Evolutionary conservation across 1,140 invertebrate species (phyloP).

Genomic region (Polypedilum vanderplanki): DNA sequence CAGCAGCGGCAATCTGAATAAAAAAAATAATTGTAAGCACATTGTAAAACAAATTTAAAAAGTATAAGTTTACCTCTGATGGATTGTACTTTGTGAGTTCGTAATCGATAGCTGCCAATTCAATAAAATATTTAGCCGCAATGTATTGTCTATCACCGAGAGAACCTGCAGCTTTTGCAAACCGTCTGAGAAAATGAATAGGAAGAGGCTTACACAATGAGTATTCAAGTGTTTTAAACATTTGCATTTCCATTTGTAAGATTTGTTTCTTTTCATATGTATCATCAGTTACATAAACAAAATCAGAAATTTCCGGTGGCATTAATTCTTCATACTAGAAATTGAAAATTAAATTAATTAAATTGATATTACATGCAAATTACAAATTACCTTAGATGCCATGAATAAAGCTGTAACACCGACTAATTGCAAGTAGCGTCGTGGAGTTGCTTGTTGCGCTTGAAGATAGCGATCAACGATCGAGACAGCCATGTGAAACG

Average conservation of each 20-base stretch:
- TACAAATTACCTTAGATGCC: constrained; percentile 60
- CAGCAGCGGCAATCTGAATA: constrained; percentile 46
- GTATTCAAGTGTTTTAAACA: constrained; percentile 68
- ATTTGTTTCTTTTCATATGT: constrained; percentile 76
- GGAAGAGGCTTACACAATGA: constrained; percentile 77
- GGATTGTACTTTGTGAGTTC: constrained; percentile 71
- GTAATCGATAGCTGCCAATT: constrained; percentile 78
- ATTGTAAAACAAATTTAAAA: neutral
- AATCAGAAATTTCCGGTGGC: constrained; percentile 79
- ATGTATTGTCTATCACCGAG: constrained; percentile 63
- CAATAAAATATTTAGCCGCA: constrained; percentile 89
- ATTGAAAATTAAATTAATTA: too few relatives aligned
- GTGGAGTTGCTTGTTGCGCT: constrained; percentile 51
- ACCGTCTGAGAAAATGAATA: constrained; percentile 78
- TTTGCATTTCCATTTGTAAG: constrained; percentile 73
- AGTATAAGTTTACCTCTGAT: constrained; percentile 50
- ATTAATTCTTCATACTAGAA: constrained; percentile 84
- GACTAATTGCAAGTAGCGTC: constrained; percentile 75
- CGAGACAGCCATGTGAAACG: constrained; percentile 79
- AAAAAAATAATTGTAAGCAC: constrained; percentile 24
- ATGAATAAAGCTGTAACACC: constrained; percentile 87
- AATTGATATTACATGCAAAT: too few relatives aligned
- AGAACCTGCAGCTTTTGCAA: constrained; percentile 56
- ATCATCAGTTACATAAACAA: constrained; percentile 88
- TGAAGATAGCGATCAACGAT: constrained; percentile 89